These are phyloP conservation scores for Neocrepidodera transversa DNA, from an alignment of 2,888 invertebrate genomes.

Conservation along the genomic window DNA sequence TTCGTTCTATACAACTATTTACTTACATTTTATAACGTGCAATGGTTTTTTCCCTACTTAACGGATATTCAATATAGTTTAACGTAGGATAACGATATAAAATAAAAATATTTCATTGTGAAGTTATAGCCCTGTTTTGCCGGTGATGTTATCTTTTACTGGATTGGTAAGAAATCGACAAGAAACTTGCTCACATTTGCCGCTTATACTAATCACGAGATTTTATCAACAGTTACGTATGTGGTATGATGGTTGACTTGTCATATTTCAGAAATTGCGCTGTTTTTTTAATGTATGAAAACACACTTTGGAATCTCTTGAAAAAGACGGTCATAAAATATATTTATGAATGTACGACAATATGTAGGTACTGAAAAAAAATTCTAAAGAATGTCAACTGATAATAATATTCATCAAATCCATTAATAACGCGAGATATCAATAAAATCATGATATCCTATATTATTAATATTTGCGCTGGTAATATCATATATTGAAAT, in stretches of 20 bases:
- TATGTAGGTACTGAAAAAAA: too few relatives aligned
- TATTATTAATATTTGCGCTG: too few relatives aligned
- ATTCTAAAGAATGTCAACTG: too few relatives aligned
- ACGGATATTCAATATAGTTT: background rate
- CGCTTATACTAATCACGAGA: slow-evolving; percentile 7
- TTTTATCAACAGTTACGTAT: slow-evolving; percentile 5
- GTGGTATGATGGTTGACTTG: slow-evolving; percentile 2
- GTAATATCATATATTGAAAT: too few relatives aligned
- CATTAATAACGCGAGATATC: too few relatives aligned
- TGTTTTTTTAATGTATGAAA: slow-evolving; percentile 4
- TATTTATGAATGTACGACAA: too few relatives aligned
- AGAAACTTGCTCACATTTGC: slow-evolving; percentile 6
- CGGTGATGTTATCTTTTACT: slow-evolving; percentile 5
- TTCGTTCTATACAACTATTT: too few relatives aligned
- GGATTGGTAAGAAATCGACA: slow-evolving; percentile 13
- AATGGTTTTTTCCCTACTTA: too few relatives aligned
- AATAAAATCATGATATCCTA: too few relatives aligned
- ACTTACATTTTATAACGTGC: too few relatives aligned
- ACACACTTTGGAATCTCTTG: slow-evolving; percentile 4
- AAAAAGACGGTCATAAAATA: background rate
- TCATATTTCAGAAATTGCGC: slow-evolving; percentile 8
- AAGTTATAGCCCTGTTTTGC: slow-evolving; percentile 3
- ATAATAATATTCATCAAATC: too few relatives aligned
- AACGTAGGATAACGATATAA: background rate
- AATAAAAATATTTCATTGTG: background rate